These are phyloP conservation scores for Halocynthia roretzi DNA, from an alignment of 23 tunicate species.

Conservation along the genomic window DNA sequence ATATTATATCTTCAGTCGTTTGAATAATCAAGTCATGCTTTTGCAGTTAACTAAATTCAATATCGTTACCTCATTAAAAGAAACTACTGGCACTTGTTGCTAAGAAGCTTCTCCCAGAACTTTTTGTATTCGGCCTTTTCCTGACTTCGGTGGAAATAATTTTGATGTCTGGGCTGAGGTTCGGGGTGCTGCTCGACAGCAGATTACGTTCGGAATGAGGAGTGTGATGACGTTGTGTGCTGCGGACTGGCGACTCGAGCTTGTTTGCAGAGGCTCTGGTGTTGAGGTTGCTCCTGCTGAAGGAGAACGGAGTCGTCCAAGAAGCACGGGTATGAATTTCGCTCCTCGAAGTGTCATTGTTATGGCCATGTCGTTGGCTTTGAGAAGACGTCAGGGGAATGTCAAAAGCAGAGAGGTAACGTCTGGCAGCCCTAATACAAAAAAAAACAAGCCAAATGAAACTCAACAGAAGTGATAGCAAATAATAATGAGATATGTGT, in stretches of 20 bases:
- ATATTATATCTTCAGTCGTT: too few relatives aligned
- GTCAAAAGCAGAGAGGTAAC: constrained; percentile 1
- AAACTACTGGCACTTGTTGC: constrained; percentile 4
- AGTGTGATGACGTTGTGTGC: too few relatives aligned
- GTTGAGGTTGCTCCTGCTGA: too few relatives aligned
- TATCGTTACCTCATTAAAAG: background rate
- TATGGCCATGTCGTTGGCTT: background rate
- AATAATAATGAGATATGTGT: background rate
- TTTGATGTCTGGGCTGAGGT: background rate
- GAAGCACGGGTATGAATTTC: background rate
- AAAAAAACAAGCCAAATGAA: background rate
- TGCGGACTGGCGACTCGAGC: too few relatives aligned
- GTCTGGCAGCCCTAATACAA: background rate
- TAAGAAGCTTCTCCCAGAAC: background rate
- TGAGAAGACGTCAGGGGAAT: constrained; percentile 1
- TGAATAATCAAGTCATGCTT: too few relatives aligned
- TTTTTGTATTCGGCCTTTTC: background rate
- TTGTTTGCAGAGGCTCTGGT: too few relatives aligned
- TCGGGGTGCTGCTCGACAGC: too few relatives aligned
- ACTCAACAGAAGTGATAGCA: background rate
- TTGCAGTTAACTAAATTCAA: background rate
- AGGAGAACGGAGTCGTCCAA: background rate
- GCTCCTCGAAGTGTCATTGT: background rate
- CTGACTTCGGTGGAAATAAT: constrained; percentile 1
- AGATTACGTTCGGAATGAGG: too few relatives aligned